phyloP scores from a whole-genome alignment of 2,888 invertebrate genomes.

The Drosophila limbata region DNA sequence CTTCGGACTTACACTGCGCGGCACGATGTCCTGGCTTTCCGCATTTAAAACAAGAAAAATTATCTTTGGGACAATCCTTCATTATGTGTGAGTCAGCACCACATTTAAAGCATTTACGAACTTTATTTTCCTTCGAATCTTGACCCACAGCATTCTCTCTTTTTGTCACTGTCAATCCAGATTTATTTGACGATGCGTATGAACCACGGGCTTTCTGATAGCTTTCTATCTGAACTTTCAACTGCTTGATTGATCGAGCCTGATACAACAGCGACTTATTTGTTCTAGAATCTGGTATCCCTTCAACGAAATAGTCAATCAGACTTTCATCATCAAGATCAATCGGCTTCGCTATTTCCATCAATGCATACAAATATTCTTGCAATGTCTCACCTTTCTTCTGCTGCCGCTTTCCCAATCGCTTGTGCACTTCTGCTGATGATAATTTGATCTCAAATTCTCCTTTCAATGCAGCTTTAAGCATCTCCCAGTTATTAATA shows the following conservation, averaged over 20 bases:
- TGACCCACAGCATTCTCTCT: not conserved
- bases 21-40: not conserved
- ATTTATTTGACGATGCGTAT: not conserved
- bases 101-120: slow-evolving; percentile 14
- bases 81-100: slow-evolving; percentile 5
- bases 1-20: not conserved
- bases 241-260: slow-evolving; percentile 3
- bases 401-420: slow-evolving; percentile 1
- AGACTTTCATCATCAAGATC: slow-evolving; percentile 8
- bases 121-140: not conserved
- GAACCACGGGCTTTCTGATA: slow-evolving; percentile 2
- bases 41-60: not conserved
- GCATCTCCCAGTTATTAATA: slow-evolving; percentile 3
- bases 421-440: slow-evolving; percentile 15
- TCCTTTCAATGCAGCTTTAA: slow-evolving; percentile 8
- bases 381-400: slow-evolving; percentile 16
- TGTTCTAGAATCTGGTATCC: slow-evolving; percentile 4
- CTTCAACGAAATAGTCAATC: slow-evolving; percentile 9
- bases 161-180: not conserved
- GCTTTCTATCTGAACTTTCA: slow-evolving; percentile 7
- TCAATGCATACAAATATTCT: slow-evolving; percentile 25
- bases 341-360: slow-evolving; percentile 19
- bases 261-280: slow-evolving; percentile 5
- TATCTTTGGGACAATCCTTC: not conserved
- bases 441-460: slow-evolving; percentile 14